These are phyloP conservation scores for fruit fly (Drosophila melanogaster) DNA, from an alignment of 1,140 invertebrate genomes.

Conservation along the genomic window Release_6_plus_ISO1_MT NT_033777.3:24369001-24369500, in stretches of 20 bases:
- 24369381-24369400: slow-evolving; percentile 35
- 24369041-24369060: not conserved
- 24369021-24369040: slow-evolving; percentile 59
- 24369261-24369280: slow-evolving; percentile 68
- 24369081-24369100: slow-evolving; percentile 56
- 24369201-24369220: slow-evolving; percentile 36
- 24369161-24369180: slow-evolving; percentile 78
- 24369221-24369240: not conserved
- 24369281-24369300: slow-evolving; percentile 70
- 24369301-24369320: slow-evolving; percentile 51
- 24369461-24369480: slow-evolving; percentile 17
- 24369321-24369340: slow-evolving; percentile 50
- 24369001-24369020: slow-evolving; percentile 63
- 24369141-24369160: slow-evolving; percentile 67
- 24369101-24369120: slow-evolving; percentile 75
- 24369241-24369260: slow-evolving; percentile 23
- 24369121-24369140: slow-evolving; percentile 73
- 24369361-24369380: slow-evolving; percentile 65
- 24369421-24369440: not conserved
- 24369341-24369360: slow-evolving; percentile 65
- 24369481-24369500: not conserved
- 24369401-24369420: not conserved
- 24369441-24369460: slow-evolving; percentile 18
- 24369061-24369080: not conserved
- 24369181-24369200: slow-evolving; percentile 71